Conservation (phyloP, 2,113 vertebrate genomes). For the Gymnobelideus leadbeateri region DNA sequence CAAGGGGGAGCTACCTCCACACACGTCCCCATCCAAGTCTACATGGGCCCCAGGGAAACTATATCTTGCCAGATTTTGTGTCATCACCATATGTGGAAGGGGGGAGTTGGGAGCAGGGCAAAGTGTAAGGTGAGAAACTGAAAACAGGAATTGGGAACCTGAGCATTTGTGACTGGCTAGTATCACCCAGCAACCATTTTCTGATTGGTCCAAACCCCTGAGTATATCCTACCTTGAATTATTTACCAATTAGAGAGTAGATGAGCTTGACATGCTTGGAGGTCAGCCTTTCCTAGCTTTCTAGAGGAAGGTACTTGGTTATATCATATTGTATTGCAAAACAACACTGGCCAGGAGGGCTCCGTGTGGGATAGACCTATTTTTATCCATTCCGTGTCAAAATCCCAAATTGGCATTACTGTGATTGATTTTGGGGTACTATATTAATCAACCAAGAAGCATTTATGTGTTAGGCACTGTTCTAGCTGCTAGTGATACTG, state of each 20-base stretch:
- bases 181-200: neutral
- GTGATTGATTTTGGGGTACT: neutral
- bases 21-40: neutral
- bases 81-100: neutral
- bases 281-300: neutral
- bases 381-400: neutral
- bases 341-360: neutral
- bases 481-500: neutral
- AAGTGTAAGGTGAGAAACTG: neutral
- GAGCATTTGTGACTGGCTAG: neutral
- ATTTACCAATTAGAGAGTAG: neutral
- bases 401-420: neutral
- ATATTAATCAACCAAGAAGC: neutral
- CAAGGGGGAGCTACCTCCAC: neutral
- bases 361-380: neutral
- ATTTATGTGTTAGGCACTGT: neutral
- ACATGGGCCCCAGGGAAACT: neutral
- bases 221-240: neutral
- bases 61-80: neutral
- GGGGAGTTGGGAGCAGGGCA: neutral
- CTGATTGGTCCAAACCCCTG: neutral
- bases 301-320: neutral
- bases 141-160: neutral
- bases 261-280: neutral
- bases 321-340: neutral